Conservation (phyloP, 2,888 invertebrate species). For the Sipha maydis region DNA sequence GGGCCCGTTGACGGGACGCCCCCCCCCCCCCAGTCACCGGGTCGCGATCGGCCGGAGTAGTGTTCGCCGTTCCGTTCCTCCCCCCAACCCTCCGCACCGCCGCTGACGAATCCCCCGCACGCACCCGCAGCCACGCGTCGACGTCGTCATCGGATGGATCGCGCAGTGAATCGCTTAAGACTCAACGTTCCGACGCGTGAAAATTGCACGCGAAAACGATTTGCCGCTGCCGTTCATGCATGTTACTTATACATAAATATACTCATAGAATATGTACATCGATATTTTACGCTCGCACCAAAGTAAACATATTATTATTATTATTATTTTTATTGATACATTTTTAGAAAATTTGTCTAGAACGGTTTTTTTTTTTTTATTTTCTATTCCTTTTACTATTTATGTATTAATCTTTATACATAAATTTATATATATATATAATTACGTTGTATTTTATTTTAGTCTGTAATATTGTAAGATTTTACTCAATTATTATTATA, state of each 20-base stretch:
- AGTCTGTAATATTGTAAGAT: conserved; percentile 36
- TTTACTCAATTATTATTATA: conserved; percentile 48
- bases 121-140: too few relatives aligned
- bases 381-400: conserved; percentile 8
- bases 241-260: too few relatives aligned
- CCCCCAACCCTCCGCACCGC: too few relatives aligned
- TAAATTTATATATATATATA: neutral
- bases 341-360: conserved; percentile 24
- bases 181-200: neutral
- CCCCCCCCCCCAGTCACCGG: too few relatives aligned
- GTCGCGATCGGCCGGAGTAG: too few relatives aligned
- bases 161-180: neutral
- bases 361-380: neutral
- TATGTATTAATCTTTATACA: conserved; percentile 7
- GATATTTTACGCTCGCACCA: conserved; percentile 48
- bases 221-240: too few relatives aligned
- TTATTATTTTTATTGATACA: neutral
- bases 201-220: too few relatives aligned
- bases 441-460: conserved; percentile 51
- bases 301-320: conserved; percentile 20
- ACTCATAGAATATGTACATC: neutral
- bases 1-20: conserved; percentile 57
- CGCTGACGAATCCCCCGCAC: too few relatives aligned
- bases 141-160: neutral
- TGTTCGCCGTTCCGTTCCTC: too few relatives aligned